phyloP scores from a whole-genome alignment of 2,888 invertebrate genomes.

The Bellardia bayeri region DNA sequence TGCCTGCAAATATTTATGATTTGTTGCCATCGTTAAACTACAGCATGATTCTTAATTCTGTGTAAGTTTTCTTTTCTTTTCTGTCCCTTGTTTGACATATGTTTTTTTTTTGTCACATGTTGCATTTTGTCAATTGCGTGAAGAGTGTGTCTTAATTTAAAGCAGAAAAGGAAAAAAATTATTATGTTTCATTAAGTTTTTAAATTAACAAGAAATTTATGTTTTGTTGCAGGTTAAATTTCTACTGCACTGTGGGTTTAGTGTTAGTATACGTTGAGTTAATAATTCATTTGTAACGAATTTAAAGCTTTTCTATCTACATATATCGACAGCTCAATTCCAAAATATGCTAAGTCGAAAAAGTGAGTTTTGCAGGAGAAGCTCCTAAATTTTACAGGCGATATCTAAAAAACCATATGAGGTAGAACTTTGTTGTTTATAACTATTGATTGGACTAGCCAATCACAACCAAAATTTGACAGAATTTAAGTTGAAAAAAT shows the following conservation, averaged over 20 bases:
- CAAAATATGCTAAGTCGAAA: no score
- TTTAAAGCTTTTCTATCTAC: no score
- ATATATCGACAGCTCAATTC: no score
- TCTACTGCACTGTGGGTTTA: neutral
- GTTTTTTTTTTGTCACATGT: slow-evolving; percentile 25
- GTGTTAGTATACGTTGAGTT: neutral
- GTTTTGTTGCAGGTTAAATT: neutral
- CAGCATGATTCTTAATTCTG: slow-evolving; percentile 1
- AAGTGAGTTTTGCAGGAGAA: no score
- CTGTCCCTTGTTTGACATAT: neutral
- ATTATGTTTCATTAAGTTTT: slow-evolving; percentile 23
- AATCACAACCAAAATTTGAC: no score
- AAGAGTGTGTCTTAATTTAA: slow-evolving; percentile 37
- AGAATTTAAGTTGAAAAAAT: no score
- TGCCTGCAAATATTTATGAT: slow-evolving; percentile 28
- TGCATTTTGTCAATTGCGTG: slow-evolving; percentile 26
- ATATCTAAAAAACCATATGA: no score
- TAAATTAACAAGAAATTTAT: slow-evolving; percentile 13
- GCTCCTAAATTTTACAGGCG: no score
- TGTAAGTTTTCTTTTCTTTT: neutral
- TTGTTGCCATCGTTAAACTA: slow-evolving; percentile 33
- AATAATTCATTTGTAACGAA: neutral
- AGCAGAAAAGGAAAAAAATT: neutral
- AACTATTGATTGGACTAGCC: no score
- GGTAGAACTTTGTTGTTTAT: no score